Evolutionary conservation across 1,140 invertebrate genomes (phyloP), one percentile per base, ranked within the genome.

Genomic region (Calliphora vicina): DNA sequence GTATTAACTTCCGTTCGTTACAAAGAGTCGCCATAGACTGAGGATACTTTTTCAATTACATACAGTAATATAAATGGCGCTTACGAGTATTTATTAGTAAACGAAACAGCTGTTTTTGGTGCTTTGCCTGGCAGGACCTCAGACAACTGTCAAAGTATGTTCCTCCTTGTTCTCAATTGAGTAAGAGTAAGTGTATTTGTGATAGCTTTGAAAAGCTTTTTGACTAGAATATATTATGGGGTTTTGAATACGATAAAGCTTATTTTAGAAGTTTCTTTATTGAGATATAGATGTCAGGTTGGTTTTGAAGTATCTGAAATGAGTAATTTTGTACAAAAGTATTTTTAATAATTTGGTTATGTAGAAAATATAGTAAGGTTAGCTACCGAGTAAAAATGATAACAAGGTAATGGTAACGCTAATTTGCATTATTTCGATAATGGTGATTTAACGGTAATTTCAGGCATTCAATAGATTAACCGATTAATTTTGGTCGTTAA

Each of bases 1-100:
- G 35, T 23, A 10, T 78, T 78, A 45, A 78, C 74, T 78, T 78
- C 74, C 74, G 74, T 78, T 78, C 74, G 74, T 78, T 45, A 43
- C 42, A 78, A 78, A 78, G 74, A 78, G 42, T 43, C 74, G 74
- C 20, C 35, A 20, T 23, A 43, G 74, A 78, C 74, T 78, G 23
- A 78, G 74, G 35, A 78, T 78, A 67, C 9, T 43, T 43, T 8
- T 78, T 43, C 74, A 12, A 43, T 43, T 78, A 78, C 35, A 43
- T 78, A 43, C n/a, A 43, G 20, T 78, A 43, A 78, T 43, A 78
- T 45, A 43, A 78, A 78, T 78, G 74, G 74, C 74, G 74, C 74
- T 78, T 78, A 43, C 13, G 20, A 78, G 20, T 43, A 35, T 74
- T 27, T 78, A 10, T 45, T 43, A 20, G 35, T 43, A 23, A n/a